Percentiles rank a stretch among this genome's conserved stretches.
Evolutionary conservation across 2,797 vertebrate species (phyloP).

Genomic region (Enteromius paludinosus): DNA sequence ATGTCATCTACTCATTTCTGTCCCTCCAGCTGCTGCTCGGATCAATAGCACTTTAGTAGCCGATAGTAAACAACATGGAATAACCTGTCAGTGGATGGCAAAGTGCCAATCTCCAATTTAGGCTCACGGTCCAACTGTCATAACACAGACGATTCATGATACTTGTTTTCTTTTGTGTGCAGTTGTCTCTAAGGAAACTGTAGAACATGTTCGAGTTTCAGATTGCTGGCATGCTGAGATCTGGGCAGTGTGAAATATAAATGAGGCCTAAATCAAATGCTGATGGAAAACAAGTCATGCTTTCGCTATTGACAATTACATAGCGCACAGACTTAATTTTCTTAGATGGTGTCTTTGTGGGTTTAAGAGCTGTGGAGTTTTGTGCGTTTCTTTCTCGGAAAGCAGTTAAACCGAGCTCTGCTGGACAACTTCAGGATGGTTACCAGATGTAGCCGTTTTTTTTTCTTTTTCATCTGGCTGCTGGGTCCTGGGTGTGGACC

Average conservation of each 20-base stretch:
- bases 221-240: conserved; percentile 2
- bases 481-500: conserved; percentile 42
- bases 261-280: conserved; percentile 17
- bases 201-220: conserved; percentile 13
- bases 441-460: conserved; percentile 53
- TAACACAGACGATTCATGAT: conserved; percentile 21
- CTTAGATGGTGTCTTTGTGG: conserved; percentile 3
- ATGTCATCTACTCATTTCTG: conserved; percentile 40
- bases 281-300: background rate
- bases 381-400: conserved; percentile 25
- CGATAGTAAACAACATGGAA: conserved; percentile 48
- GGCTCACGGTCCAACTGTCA: conserved; percentile 24
- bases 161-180: background rate
- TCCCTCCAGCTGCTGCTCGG: conserved; percentile 39
- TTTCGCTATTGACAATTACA: conserved; percentile 13
- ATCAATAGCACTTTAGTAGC: conserved; percentile 58
- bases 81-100: conserved; percentile 43
- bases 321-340: background rate
- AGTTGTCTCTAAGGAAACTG: conserved; percentile 13
- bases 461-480: conserved; percentile 16
- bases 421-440: conserved; percentile 37
- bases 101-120: conserved; percentile 48
- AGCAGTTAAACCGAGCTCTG: conserved; percentile 43
- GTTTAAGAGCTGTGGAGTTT: conserved; percentile 10
- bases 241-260: conserved; percentile 27